A percentile compares a stretch with the other conserved stretches of the same genome.
Evolutionary conservation across 2,113 vertebrate species (phyloP).

Genomic region (Chionomys nivalis): DNA sequence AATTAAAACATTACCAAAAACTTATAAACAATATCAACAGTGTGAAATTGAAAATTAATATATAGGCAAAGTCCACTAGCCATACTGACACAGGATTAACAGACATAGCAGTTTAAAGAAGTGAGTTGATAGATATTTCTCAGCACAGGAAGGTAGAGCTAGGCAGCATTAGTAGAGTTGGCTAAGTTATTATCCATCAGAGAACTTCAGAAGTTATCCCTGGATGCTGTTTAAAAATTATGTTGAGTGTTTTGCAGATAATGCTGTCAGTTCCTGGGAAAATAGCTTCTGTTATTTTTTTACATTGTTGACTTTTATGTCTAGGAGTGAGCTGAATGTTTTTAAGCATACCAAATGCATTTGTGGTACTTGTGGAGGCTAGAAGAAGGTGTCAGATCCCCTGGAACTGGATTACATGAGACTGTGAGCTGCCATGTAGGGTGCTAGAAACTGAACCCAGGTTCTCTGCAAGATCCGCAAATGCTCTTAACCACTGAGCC

Average conservation of each 20-base stretch:
- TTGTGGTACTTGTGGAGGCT: background rate
- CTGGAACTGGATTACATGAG: background rate
- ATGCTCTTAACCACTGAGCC: background rate
- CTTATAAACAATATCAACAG: background rate
- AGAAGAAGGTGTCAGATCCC: background rate
- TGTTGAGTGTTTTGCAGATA: constrained; percentile 34
- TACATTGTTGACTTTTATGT: background rate
- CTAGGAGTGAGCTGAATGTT: background rate
- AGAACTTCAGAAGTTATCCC: constrained; percentile 31
- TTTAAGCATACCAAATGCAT: background rate
- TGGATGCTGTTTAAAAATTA: constrained; percentile 34
- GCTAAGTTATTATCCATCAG: background rate
- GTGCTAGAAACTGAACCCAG: background rate
- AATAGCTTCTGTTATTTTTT: constrained; percentile 14
- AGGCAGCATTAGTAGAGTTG: background rate
- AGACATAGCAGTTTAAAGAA: background rate
- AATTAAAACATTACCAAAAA: background rate
- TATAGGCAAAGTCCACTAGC: background rate
- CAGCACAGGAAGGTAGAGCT: background rate
- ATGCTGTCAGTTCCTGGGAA: constrained; percentile 44
- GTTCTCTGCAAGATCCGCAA: background rate
- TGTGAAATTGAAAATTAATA: background rate
- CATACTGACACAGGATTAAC: background rate
- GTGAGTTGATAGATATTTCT: background rate
- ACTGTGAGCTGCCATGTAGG: background rate